Conservation (phyloP, 2,888 invertebrate genomes). For the Cosmopolites sordidus region DNA sequence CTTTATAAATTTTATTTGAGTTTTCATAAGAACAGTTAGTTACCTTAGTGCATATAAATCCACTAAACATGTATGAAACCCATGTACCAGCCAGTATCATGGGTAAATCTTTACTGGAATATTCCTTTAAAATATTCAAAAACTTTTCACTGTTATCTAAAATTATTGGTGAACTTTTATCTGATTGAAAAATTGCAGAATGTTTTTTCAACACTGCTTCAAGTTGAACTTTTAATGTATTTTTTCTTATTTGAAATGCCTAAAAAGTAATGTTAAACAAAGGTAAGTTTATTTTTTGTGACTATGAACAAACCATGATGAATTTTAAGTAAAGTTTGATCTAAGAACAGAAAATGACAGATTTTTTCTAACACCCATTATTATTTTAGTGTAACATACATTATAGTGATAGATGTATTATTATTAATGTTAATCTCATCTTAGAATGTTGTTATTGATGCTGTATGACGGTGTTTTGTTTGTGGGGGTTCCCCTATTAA, state of each 20-base stretch:
- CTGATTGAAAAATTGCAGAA: not conserved
- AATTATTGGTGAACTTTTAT: constrained; percentile 3
- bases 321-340: too few species aligned
- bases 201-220: not conserved
- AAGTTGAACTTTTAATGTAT: not conserved
- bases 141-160: constrained; percentile 5
- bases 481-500: too few species aligned
- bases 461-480: too few species aligned
- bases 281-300: too few species aligned
- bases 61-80: constrained; percentile 19
- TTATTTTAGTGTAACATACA: too few species aligned
- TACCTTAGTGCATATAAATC: constrained; percentile 24
- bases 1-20: not conserved
- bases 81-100: constrained; percentile 22
- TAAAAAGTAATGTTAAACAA: too few species aligned
- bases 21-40: not conserved
- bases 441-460: too few species aligned
- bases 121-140: constrained; percentile 9
- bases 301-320: too few species aligned
- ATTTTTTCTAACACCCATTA: too few species aligned
- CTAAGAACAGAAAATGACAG: too few species aligned
- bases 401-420: too few species aligned
- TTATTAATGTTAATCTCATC: too few species aligned
- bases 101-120: constrained; percentile 14
- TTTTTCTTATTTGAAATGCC: constrained; percentile 18